Base-by-base conservation (phyloP, 1,140 invertebrate genomes). In the Papilio polytes region DNA sequence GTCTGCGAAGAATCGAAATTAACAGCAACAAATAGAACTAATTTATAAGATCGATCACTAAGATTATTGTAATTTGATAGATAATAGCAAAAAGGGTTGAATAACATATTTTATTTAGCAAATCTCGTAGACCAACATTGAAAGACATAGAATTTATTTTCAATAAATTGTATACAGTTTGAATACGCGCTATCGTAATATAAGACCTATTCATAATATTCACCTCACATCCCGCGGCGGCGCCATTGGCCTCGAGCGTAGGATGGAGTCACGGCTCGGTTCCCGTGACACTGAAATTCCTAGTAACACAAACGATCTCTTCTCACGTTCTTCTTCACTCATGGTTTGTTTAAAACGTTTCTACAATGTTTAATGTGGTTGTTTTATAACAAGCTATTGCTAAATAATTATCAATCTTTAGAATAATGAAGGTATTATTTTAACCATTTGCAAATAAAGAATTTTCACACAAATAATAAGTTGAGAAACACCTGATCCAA, bases 281-380 rank as follows among this genome's bases (percentile, higher is more conserved):
- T 94, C 93, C n/a, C 91, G 85, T 20, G 92, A 93, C 81, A 94
- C 78, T 73, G 86, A 81, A 84, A 94, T 93, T 10, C 93, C 93
- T 36, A 94, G 84, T 31, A 94, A 86, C 73, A 94, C 86, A 82
- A 92, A 92, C 15, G 93, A 91, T 79, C 91, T 87, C 74, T 88
- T 91, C 82, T 94, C 93, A 31, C 91, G 88, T 78, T 93, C 91
- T 26, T 87, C 89, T 81, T 93, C 93, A 73, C 88, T 94, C 91
- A 92, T 92, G 73, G 85, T 84, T 76, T 88, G 83, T 56, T 86
- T 84, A 18, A 94, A 89, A 83, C 91, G 89, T 89, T 94, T 94
- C 92, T 94, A 82, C 72, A 83, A 88, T 86, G 83, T 26, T 26
- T 8, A 70, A 18, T 15, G 8, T 41, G 7, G 36, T 41, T 41